These are phyloP conservation scores for Lithobates sylvaticus DNA, from an alignment of 2,797 vertebrate species.

Conservation along the genomic window DNA sequence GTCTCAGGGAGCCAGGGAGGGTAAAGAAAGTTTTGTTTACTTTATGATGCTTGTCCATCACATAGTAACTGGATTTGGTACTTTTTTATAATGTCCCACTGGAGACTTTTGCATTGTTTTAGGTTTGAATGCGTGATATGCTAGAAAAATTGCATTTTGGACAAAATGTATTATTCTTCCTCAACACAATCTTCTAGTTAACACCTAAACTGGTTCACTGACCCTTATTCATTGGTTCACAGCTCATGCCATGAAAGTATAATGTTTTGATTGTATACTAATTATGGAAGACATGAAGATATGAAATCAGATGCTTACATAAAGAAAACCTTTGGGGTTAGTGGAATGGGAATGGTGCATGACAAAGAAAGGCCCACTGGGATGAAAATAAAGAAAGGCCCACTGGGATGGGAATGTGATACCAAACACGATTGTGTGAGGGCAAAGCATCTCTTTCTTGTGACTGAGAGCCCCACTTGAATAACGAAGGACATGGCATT, in stretches of 20 bases:
- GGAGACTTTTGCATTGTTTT: too few species aligned
- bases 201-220: neutral
- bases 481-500: constrained; percentile 47
- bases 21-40: too few species aligned
- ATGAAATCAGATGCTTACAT: constrained; percentile 41
- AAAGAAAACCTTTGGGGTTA: neutral
- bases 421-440: constrained; percentile 41
- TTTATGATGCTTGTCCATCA: too few species aligned
- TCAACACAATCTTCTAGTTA: neutral
- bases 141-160: too few species aligned
- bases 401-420: constrained; percentile 30
- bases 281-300: constrained; percentile 7
- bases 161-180: too few species aligned
- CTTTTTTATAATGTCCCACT: too few species aligned
- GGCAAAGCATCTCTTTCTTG: constrained; percentile 40
- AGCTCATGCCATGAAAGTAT: neutral
- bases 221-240: neutral
- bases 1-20: too few species aligned
- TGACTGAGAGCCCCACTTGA: constrained; percentile 55
- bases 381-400: constrained; percentile 6
- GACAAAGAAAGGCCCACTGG: constrained; percentile 11
- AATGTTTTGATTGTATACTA: neutral
- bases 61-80: too few species aligned
- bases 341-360: constrained; percentile 1
- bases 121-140: too few species aligned